Evolutionary conservation across 2,888 invertebrate genomes (phyloP).

Genomic region (Thereva nobilitata): DNA sequence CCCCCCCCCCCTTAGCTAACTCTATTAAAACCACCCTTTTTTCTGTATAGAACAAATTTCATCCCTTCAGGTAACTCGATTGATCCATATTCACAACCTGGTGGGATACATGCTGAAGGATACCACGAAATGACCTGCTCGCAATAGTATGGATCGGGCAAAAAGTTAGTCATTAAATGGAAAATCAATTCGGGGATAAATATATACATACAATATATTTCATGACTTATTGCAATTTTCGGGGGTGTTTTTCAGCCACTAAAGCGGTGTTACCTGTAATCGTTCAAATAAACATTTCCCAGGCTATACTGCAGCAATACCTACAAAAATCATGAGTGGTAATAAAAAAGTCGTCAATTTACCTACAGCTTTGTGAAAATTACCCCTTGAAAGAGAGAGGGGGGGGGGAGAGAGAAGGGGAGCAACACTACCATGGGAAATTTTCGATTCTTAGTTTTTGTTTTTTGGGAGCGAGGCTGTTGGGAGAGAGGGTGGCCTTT

Average conservation of each 20-base stretch:
- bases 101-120: background rate
- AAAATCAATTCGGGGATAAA: constrained; percentile 17
- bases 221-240: constrained; percentile 33
- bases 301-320: background rate
- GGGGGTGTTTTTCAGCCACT: background rate
- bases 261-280: constrained; percentile 15
- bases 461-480: too few relatives aligned
- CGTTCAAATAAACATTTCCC: constrained; percentile 10
- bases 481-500: too few relatives aligned
- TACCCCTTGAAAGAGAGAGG: background rate
- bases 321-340: background rate
- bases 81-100: too few relatives aligned
- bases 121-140: background rate
- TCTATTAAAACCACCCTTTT: too few relatives aligned
- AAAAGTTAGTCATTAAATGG: constrained; percentile 12
- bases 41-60: too few relatives aligned
- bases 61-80: too few relatives aligned
- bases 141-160: background rate
- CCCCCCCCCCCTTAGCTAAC: too few relatives aligned
- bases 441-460: too few relatives aligned
- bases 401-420: too few relatives aligned
- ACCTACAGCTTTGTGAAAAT: background rate
- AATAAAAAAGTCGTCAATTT: constrained; percentile 10
- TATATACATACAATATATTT: constrained; percentile 1
- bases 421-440: too few relatives aligned